Conservation (phyloP, 2,888 invertebrate genomes). For the Pterostichus madidus region DNA sequence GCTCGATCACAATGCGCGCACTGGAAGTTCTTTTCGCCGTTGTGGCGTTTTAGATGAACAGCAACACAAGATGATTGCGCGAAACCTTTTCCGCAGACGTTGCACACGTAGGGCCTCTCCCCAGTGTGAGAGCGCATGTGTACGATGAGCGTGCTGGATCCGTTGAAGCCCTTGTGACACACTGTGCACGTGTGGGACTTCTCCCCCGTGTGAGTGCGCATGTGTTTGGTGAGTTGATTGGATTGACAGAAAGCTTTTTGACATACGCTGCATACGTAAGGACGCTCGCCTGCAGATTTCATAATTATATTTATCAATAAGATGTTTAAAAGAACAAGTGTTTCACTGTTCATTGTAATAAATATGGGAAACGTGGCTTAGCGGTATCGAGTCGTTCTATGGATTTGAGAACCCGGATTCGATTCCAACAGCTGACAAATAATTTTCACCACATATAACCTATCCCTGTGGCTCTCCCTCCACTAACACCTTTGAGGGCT, state of each 20-base stretch:
- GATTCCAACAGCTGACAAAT: too few relatives aligned
- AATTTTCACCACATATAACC: too few relatives aligned
- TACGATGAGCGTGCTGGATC: slow-evolving; percentile 77
- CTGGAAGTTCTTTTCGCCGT: slow-evolving; percentile 71
- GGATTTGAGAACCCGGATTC: too few relatives aligned
- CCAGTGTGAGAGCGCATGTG: slow-evolving; percentile 78
- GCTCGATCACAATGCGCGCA: slow-evolving; percentile 73
- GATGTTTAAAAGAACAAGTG: too few relatives aligned
- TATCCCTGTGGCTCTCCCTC: too few relatives aligned
- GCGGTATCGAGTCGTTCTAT: too few relatives aligned
- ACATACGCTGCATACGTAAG: slow-evolving; percentile 77
- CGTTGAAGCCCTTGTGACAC: slow-evolving; percentile 77
- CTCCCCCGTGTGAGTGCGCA: slow-evolving; percentile 75
- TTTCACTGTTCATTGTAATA: too few relatives aligned
- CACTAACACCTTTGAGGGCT: too few relatives aligned
- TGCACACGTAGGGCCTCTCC: slow-evolving; percentile 74
- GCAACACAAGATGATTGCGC: slow-evolving; percentile 76
- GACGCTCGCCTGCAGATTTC: slow-evolving; percentile 72
- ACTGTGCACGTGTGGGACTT: slow-evolving; percentile 76
- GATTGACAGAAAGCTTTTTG: slow-evolving; percentile 77
- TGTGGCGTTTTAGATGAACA: slow-evolving; percentile 76
- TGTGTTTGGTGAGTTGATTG: slow-evolving; percentile 77
- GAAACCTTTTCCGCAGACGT: slow-evolving; percentile 75
- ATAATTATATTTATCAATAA: too few relatives aligned
- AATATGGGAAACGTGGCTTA: too few relatives aligned